These are phyloP conservation scores for Sphecodes monilicornis DNA, from an alignment of 2,888 invertebrate species.

Conservation along the genomic window DNA sequence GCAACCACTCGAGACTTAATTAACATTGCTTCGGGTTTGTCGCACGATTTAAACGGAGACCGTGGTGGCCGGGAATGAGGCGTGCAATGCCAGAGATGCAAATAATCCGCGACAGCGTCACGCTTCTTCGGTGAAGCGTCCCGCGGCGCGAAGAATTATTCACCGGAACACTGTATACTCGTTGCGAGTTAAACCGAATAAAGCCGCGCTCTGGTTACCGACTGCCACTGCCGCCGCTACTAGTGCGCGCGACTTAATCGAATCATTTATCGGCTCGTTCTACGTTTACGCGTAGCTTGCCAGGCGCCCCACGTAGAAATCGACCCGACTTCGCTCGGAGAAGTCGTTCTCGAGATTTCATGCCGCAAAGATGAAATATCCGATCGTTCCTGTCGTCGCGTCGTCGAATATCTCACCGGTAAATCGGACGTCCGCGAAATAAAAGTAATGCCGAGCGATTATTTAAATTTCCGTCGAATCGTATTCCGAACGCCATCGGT, in stretches of 20 bases:
- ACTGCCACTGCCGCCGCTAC: not conserved
- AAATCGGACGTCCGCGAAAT: not conserved
- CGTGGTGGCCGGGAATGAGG: not conserved
- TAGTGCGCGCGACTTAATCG: constrained; percentile 40
- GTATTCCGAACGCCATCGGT: not conserved
- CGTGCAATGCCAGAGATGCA: constrained; percentile 20
- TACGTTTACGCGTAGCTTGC: constrained; percentile 46
- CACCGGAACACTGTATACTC: constrained; percentile 20
- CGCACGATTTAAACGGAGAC: constrained; percentile 41
- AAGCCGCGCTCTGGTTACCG: constrained; percentile 21
- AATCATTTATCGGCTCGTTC: constrained; percentile 38
- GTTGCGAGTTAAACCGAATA: constrained; percentile 40
- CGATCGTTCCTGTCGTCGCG: not conserved
- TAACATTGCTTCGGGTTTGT: constrained; percentile 44
- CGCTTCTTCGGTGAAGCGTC: not conserved
- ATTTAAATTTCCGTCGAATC: constrained; percentile 25
- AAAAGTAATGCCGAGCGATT: constrained; percentile 1
- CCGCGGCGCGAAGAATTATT: constrained; percentile 46
- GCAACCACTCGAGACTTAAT: constrained; percentile 25
- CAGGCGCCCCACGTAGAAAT: constrained; percentile 26
- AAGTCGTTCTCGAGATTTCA: not conserved
- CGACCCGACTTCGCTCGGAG: constrained; percentile 36
- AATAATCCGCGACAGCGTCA: constrained; percentile 29
- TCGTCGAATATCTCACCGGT: not conserved
- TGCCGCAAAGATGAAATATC: not conserved